These are phyloP conservation scores for Aphaenogaster rudis DNA, from an alignment of 1,140 invertebrate genomes.

Conservation along the genomic window DNA sequence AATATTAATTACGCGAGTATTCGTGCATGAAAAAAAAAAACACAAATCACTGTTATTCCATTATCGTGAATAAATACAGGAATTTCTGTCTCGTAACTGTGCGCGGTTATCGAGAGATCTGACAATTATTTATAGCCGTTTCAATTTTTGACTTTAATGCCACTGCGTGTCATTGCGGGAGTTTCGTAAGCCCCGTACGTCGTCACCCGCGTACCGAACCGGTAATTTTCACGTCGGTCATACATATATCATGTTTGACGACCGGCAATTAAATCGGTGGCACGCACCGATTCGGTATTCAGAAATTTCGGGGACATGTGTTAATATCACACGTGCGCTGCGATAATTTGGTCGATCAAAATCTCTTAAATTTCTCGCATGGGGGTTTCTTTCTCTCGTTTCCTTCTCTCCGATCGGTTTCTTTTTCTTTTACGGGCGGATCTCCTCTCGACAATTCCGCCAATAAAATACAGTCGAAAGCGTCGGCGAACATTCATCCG, in stretches of 20 bases:
- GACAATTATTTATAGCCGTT: conserved; percentile 11
- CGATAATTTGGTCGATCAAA: conserved; percentile 35
- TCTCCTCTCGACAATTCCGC: not conserved
- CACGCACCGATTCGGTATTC: not conserved
- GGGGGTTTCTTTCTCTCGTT: not conserved
- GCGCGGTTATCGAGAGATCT: not conserved
- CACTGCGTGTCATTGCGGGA: not conserved
- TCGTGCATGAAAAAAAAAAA: not conserved
- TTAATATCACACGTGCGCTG: conserved; percentile 4
- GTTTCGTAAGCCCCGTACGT: conserved; percentile 3
- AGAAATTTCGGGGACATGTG: conserved; percentile 27
- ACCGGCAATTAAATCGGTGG: conserved; percentile 38
- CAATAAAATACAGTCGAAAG: not conserved
- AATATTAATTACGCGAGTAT: conserved; percentile 3
- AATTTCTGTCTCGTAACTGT: not conserved
- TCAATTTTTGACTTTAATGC: conserved; percentile 9
- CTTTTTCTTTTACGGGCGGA: conserved; percentile 32
- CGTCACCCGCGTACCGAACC: not conserved
- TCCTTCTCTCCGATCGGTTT: not conserved
- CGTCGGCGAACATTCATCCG: not conserved
- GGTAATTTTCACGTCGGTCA: not conserved
- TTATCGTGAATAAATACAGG: not conserved
- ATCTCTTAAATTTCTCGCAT: conserved; percentile 13
- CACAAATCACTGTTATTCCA: not conserved
- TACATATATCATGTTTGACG: not conserved